phyloP scores from a whole-genome alignment of 1,140 invertebrate species.

The Lucilia sericata region DNA sequence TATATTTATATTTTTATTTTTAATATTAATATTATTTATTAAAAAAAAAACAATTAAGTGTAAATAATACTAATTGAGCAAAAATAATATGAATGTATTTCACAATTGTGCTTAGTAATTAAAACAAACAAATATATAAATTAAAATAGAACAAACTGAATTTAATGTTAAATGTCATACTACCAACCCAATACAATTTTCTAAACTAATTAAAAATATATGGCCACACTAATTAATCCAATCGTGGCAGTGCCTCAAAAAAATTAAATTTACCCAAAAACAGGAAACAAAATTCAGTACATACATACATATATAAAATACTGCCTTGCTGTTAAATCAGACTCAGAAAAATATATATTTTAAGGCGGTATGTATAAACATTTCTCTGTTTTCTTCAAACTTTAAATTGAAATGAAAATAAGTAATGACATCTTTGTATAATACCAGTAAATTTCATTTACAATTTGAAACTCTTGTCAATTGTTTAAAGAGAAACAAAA shows the following conservation, averaged over 20 bases:
- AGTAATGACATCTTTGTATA: neutral
- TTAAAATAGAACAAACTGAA: neutral
- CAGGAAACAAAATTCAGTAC: neutral
- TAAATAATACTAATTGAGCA: neutral
- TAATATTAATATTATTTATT: conserved; percentile 9
- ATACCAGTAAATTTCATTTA: neutral
- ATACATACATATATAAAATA: neutral
- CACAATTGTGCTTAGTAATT: neutral
- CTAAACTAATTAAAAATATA: too few species aligned
- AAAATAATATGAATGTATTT: conserved; percentile 17
- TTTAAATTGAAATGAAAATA: neutral
- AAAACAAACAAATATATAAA: neutral
- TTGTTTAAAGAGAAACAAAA: neutral
- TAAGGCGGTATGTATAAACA: neutral
- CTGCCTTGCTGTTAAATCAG: neutral
- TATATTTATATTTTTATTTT: neutral
- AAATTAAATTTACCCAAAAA: neutral
- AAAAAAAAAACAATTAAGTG: neutral
- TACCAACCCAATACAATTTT: too few species aligned
- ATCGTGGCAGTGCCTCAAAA: too few species aligned
- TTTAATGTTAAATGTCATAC: too few species aligned
- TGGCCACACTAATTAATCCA: too few species aligned
- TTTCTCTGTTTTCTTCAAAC: neutral
- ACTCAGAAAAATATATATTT: neutral
- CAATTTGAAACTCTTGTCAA: neutral